A percentile compares a stretch with the other conserved stretches of the same genome.
phyloP scores from a whole-genome alignment of 1,140 invertebrate genomes.

The Camponotus vicinus region DNA sequence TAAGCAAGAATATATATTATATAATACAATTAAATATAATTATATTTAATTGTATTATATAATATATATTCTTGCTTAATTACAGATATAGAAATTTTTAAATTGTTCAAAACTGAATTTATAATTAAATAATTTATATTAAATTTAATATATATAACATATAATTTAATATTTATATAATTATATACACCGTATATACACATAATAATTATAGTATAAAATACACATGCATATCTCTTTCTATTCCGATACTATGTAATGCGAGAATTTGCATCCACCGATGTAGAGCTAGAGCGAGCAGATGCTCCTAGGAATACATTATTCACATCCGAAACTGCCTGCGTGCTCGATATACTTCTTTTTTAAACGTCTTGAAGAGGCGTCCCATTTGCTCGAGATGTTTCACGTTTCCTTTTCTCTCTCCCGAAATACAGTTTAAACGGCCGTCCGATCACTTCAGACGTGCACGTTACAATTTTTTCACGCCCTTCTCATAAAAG shows the following conservation, averaged over 20 bases:
- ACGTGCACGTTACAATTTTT: conserved; percentile 1
- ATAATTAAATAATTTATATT: no score
- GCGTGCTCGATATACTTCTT: conserved; percentile 31
- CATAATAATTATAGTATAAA: not conserved
- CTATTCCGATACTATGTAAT: not conserved
- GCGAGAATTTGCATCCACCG: conserved; percentile 45
- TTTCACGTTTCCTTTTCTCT: not conserved
- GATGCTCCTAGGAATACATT: conserved; percentile 76
- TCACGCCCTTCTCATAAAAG: not conserved
- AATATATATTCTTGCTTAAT: no score
- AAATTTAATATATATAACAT: not conserved
- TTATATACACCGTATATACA: no score
- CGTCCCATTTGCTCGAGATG: conserved; percentile 47
- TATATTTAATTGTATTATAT: no score
- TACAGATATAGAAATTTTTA: no score
- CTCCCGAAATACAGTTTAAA: not conserved
- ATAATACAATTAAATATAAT: no score
- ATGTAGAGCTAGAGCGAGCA: conserved; percentile 69
- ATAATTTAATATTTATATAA: no score
- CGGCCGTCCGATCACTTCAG: not conserved
- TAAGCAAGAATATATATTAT: not conserved
- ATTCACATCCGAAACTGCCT: conserved; percentile 69
- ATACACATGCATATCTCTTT: not conserved
- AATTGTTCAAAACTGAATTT: no score
- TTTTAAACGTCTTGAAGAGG: conserved; percentile 38